Evolutionary conservation across 2,888 invertebrate genomes (phyloP).

Genomic region (Nomada flava): DNA sequence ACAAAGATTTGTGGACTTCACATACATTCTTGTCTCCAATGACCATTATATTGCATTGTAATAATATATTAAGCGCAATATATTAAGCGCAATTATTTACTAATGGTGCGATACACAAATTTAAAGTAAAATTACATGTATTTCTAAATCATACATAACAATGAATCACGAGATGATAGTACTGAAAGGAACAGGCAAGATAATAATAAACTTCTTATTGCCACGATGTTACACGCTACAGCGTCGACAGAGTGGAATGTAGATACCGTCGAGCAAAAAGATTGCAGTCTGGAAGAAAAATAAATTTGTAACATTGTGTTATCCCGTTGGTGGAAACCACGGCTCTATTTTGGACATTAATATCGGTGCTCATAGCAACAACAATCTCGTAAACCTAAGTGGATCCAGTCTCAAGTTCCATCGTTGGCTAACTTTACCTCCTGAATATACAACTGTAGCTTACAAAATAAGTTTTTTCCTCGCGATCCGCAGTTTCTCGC

Average conservation of each 20-base stretch:
- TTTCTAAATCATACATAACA: no score
- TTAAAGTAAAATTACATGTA: no score
- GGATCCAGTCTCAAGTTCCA: constrained; percentile 25
- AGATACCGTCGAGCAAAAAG: neutral
- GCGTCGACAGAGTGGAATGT: neutral
- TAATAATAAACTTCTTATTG: neutral
- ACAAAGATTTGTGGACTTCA: no score
- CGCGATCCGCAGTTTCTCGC: neutral
- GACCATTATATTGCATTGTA: no score
- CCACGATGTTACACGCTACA: neutral
- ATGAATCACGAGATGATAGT: no score
- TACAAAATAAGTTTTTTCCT: neutral
- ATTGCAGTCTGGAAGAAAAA: constrained; percentile 14
- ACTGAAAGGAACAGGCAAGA: neutral
- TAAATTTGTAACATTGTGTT: neutral
- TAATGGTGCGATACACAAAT: no score
- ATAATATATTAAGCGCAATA: no score
- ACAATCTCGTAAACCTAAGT: constrained; percentile 33
- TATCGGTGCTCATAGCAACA: constrained; percentile 26
- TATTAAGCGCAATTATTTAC: no score
- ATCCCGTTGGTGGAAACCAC: neutral
- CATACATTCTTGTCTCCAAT: no score
- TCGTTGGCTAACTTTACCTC: constrained; percentile 7
- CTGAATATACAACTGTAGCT: neutral
- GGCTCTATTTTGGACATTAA: constrained; percentile 9